These are phyloP conservation scores for Tetanocera ferruginea DNA, from an alignment of 2,888 invertebrate genomes.

Conservation along the genomic window DNA sequence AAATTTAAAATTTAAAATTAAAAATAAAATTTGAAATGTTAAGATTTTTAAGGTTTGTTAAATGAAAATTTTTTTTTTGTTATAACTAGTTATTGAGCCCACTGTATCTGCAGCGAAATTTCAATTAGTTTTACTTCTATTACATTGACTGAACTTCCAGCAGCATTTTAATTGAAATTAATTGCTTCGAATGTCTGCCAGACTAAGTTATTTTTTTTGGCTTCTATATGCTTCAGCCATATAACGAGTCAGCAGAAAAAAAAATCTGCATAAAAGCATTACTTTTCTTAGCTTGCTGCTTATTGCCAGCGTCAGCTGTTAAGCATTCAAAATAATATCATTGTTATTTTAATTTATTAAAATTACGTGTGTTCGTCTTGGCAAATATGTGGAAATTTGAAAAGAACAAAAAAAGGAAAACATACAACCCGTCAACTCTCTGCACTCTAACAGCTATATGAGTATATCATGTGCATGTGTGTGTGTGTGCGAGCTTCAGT, in stretches of 20 bases:
- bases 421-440: no score
- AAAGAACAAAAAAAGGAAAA: no score
- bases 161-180: background rate
- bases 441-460: no score
- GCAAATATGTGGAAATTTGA: no score
- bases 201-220: background rate
- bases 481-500: no score
- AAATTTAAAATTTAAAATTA: background rate
- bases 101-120: background rate
- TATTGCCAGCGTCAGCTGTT: background rate
- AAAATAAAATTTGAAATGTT: background rate
- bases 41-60: no score
- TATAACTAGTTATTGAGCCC: background rate
- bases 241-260: background rate
- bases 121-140: no score
- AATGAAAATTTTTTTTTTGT: background rate
- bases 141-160: background rate
- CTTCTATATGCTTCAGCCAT: background rate
- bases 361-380: background rate
- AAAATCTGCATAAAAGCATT: background rate
- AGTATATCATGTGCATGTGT: no score
- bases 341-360: background rate
- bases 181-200: conserved; percentile 2
- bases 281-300: background rate
- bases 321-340: background rate